A percentile compares a stretch with the other conserved stretches of the same genome.
phyloP scores from a whole-genome alignment of 2,888 invertebrate species.

The Seira ritae region DNA sequence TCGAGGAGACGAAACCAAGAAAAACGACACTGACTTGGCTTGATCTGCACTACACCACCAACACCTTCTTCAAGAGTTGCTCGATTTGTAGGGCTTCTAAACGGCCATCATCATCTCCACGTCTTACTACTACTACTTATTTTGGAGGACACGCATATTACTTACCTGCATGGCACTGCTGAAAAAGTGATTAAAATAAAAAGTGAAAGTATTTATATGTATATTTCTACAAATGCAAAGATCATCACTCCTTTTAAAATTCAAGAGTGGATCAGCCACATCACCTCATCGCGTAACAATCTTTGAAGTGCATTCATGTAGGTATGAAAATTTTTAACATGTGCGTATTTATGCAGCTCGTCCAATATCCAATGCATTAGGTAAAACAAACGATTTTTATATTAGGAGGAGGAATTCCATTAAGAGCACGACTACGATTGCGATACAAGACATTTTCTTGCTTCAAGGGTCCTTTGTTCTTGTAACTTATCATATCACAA shows the following conservation, averaged over 20 bases:
- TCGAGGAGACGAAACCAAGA: neutral
- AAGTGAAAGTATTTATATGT: neutral
- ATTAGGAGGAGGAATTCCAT: no score
- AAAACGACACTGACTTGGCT: neutral
- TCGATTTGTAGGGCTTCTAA: neutral
- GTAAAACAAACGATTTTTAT: no score
- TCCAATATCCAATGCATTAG: no score
- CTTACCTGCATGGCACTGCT: neutral
- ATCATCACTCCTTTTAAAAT: slow-evolving; percentile 59
- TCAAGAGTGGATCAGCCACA: slow-evolving; percentile 42
- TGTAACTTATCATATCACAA: no score
- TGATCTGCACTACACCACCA: neutral
- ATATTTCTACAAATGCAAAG: slow-evolving; percentile 32
- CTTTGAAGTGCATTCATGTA: no score
- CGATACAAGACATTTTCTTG: no score
- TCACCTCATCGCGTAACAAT: no score
- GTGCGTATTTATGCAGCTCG: no score
- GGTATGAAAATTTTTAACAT: no score
- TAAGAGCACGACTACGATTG: no score
- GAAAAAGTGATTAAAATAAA: neutral
- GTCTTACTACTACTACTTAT: neutral
- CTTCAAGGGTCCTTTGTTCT: no score
- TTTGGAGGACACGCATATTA: neutral
- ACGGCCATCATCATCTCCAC: neutral
- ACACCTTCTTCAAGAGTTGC: neutral